Base-by-base conservation (phyloP, 1,140 invertebrate species). In the Steinernema feltiae region DNA sequence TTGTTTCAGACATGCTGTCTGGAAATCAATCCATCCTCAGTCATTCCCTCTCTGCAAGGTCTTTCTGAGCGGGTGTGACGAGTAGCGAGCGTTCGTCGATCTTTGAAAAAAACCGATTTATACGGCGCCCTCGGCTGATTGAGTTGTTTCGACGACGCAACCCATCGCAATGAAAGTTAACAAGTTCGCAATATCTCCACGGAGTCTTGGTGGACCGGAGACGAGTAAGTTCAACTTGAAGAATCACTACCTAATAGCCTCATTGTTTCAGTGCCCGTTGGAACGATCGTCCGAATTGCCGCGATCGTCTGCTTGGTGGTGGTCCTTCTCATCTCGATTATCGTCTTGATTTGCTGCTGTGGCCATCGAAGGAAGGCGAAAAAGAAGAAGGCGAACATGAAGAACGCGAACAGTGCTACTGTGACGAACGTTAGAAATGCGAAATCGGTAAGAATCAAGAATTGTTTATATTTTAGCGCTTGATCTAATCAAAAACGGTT, bases 301-400 rank as follows among this genome's bases (percentile, higher is more conserved):
- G 24, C 24, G 7, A 3, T 63, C 7, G 53, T 63, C 12, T 15
- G 7, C 53, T 3, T 27, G 24, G 24, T 27, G 15, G 15, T 63
- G 2, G 3, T 63, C 24, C 15, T 27, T 3, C 7, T 63, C 2
- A 27, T 63, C 24, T 63, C 53, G 3, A 63, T 63, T 27, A 27
- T 63, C 12, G 12, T 27, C 7, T 15, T 63, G 15, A 21, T 27
- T 21, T 63, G 12, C 53, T 63, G 53, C 53, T 63, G 53, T 21
- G 24, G 12, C 7, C 15, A 27, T 7, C 3, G 53, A 3, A 63
- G 24, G 53, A 91, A 71, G 53, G 12, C 24, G 53, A 63, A 63
- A 21, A 63, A 63, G 53, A 27, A 27, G 15, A 63, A 63, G 53
- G 15, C 53, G 53, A 27, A 63, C n/a, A n/a, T n/a, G n/a, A n/a